These are phyloP conservation scores for Acipenser transmontanus DNA, from an alignment of 2,797 vertebrate genomes.

Conservation along the genomic window DNA sequence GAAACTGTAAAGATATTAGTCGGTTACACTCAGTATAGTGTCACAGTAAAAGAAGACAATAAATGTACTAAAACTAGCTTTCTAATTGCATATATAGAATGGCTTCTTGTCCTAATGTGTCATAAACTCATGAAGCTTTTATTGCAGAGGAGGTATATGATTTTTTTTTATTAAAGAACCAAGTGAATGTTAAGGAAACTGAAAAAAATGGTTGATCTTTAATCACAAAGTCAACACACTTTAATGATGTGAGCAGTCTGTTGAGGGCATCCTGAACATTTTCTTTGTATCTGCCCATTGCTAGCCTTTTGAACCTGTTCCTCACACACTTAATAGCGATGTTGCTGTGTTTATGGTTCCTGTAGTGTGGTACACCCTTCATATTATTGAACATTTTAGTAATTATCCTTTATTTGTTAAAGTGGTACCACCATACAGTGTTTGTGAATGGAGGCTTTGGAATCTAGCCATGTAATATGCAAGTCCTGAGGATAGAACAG, in stretches of 20 bases:
- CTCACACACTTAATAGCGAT: neutral
- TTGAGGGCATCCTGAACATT: neutral
- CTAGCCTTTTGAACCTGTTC: neutral
- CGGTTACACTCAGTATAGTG: slow-evolving; percentile 51
- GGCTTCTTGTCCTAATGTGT: slow-evolving; percentile 52
- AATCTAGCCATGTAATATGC: slow-evolving; percentile 61
- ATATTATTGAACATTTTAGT: neutral
- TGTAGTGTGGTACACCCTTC: no score
- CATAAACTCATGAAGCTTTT: slow-evolving; percentile 31
- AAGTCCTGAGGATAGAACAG: slow-evolving; percentile 66
- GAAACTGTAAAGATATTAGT: slow-evolving; percentile 48
- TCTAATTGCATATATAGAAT: slow-evolving; percentile 46
- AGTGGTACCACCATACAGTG: slow-evolving; percentile 5
- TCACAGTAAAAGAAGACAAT: slow-evolving; percentile 55
- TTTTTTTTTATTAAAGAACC: slow-evolving; percentile 27
- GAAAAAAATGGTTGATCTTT: neutral
- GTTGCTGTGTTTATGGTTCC: neutral
- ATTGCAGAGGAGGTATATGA: slow-evolving; percentile 76
- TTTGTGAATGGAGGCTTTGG: slow-evolving; percentile 47
- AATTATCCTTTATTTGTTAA: neutral
- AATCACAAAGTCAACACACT: neutral
- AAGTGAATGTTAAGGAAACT: neutral
- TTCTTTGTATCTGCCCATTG: neutral
- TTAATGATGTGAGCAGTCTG: neutral
- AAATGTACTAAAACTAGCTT: slow-evolving; percentile 30